phyloP scores from a whole-genome alignment of 2,113 vertebrate species.

The Peromyscus maniculatus region DNA sequence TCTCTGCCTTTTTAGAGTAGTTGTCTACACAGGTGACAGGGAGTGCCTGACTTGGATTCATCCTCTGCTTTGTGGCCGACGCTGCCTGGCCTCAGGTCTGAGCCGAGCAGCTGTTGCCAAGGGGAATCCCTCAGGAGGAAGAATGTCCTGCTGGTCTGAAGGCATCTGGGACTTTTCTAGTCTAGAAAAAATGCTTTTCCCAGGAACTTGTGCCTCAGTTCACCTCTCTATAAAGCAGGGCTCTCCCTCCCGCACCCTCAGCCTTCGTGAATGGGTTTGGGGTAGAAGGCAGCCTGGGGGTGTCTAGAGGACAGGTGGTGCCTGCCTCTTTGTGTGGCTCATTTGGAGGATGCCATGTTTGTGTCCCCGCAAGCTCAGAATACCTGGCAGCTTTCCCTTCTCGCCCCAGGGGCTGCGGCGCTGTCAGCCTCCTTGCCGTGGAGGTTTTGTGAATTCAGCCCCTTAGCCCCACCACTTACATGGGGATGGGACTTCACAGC shows the following conservation, averaged over 20 bases:
- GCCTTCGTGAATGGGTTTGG: not conserved
- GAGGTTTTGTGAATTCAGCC: not conserved
- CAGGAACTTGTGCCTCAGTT: not conserved
- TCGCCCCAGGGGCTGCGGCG: not conserved
- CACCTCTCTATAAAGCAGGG: constrained; percentile 38
- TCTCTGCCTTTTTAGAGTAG: not conserved
- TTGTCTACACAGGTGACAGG: not conserved
- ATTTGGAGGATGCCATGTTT: not conserved
- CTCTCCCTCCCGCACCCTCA: no score
- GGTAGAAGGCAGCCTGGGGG: not conserved
- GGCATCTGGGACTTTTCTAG: not conserved
- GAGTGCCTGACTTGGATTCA: not conserved
- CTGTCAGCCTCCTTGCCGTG: not conserved
- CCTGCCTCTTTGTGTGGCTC: constrained; percentile 19
- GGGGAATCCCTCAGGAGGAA: not conserved
- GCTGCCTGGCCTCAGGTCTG: not conserved
- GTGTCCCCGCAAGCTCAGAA: not conserved
- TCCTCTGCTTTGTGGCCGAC: not conserved
- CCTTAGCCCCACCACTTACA: not conserved
- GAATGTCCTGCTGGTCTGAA: not conserved
- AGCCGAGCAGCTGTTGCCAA: not conserved
- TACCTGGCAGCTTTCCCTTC: constrained; percentile 2
- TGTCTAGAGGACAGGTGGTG: not conserved
- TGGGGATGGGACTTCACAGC: not conserved
- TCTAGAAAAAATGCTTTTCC: not conserved